Evolutionary conservation across 1,140 invertebrate species (phyloP), one percentile per base, ranked within the genome.

Genomic region (Brachionus angularis): DNA sequence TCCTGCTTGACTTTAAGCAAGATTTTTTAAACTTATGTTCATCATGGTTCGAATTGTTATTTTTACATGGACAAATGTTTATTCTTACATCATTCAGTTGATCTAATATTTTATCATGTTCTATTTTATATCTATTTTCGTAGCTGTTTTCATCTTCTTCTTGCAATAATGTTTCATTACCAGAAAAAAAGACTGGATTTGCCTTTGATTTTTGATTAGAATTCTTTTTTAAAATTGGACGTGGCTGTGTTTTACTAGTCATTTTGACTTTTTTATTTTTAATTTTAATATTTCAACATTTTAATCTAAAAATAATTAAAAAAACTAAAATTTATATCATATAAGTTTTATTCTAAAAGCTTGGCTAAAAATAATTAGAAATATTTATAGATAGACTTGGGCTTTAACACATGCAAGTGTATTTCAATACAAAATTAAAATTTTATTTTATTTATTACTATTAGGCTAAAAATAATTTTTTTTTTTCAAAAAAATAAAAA

Each of bases 181-280:
- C 53, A 23, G 53, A 58, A 36, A 58, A 58, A 58, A 58, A 58
- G 23, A n/a, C 33, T 4, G 53, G 16, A 16, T 58, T 31, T 39
- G 33, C 7, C n/a, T n/a, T n/a, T n/a, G n/a, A n/a, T n/a, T n/a
- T n/a, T 21, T 34, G 33, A 23, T 39, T 39, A 1, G 53, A 23
- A 12, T 31, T 23, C 18, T 58, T 58, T 58, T 58, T 58, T 1
- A 58, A 10, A 14, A 58, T 58, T 39, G 53, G 53, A 36, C 53
- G 21, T 25, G 53, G 53, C 12, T 58, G 53, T 23, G 33, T 58
- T n/a, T 58, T 58, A 23, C 53, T 58, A n/a, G 18, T 58, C 53
- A 58, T 58, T 31, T 55, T 27, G 16, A 29, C 31, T 7, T 23
- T 58, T 58, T 58, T 21, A 36, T 29, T 39, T 39, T 58, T 1